These are phyloP conservation scores for Centropus bengalensis DNA, from an alignment of 2,113 vertebrate species.

Conservation along the genomic window DNA sequence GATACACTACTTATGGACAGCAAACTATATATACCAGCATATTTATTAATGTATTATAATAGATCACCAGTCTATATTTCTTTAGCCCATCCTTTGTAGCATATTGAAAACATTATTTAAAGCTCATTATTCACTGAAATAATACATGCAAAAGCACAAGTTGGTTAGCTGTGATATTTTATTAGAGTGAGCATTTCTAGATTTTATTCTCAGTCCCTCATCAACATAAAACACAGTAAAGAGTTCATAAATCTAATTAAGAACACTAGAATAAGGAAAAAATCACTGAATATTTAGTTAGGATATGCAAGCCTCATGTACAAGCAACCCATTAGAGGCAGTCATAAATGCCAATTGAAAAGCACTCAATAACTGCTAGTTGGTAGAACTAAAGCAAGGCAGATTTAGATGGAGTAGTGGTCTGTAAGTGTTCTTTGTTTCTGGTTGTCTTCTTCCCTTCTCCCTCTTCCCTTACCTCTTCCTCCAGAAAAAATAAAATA, in stretches of 20 bases:
- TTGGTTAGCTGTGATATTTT: constrained; percentile 77
- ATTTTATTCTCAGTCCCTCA: constrained; percentile 70
- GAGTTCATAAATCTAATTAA: constrained; percentile 81
- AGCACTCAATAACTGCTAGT: constrained; percentile 46
- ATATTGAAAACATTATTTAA: constrained; percentile 80
- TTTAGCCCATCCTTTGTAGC: constrained; percentile 68
- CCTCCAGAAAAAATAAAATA: too few species aligned
- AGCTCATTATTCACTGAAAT: constrained; percentile 79
- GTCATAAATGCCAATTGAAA: constrained; percentile 65
- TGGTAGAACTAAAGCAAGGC: neutral
- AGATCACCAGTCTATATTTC: constrained; percentile 75
- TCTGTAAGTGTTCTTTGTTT: neutral
- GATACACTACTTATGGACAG: constrained; percentile 62
- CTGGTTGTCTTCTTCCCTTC: neutral
- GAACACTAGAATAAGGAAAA: constrained; percentile 70
- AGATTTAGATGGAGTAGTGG: neutral
- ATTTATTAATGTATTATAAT: constrained; percentile 77
- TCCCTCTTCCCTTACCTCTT: fast-evolving
- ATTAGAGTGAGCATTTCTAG: constrained; percentile 64
- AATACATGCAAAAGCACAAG: constrained; percentile 75
- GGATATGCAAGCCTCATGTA: constrained; percentile 52
- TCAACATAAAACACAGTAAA: constrained; percentile 78
- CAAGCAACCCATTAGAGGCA: constrained; percentile 50
- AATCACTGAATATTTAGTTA: constrained; percentile 68
- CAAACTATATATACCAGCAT: constrained; percentile 25